Base-by-base conservation (phyloP, 2,113 vertebrate genomes). In the Amphiprion percula region DNA sequence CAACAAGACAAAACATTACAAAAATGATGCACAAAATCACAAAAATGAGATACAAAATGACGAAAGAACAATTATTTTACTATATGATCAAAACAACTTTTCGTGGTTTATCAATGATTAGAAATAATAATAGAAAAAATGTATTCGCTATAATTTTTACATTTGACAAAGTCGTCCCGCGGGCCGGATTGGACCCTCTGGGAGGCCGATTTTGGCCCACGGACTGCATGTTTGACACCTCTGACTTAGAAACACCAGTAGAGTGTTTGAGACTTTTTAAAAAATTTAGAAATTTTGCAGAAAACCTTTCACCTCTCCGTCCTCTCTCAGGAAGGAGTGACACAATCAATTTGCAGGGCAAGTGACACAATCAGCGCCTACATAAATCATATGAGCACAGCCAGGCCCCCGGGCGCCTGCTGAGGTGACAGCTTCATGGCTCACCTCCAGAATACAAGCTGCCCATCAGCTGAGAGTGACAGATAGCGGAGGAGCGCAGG, bases 301-400 rank as follows among this genome's bases (percentile, higher is more conserved):
- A 56, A 75, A 74, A 39, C 15, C 58, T 50, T 65, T 78, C 6
- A 55, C 10, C 62, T 23, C 24, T 1, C 44, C 70, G 59, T 69
- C 55, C 26, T 66, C 26, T 68, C 12, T 63, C 87, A 86, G 80
- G 84, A 55, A 84, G 68, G 77, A 79, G 74, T 84, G 89, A 84
- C 90, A 86, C 85, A 74, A 86, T 92, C 92, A 90, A 85, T 92
- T 90, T 92, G 77, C 74, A 59, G 84, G 88, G 87, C 84, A 76
- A 82, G 84, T 88, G 89, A 90, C 90, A 90, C 87, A 88, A 93
- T 92, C 88, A 86, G 88, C n/a, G 49, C 84, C 83, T 83, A 87
- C 88, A 90, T 92, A 91, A 93, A 92, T 93, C 91, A 92, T 91
- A 91, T 92, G 90, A 61, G 83, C 87, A 71, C 87, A 74, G 82